phyloP scores from a whole-genome alignment of 2,888 invertebrate genomes.

The Aporophyla lueneburgensis region DNA sequence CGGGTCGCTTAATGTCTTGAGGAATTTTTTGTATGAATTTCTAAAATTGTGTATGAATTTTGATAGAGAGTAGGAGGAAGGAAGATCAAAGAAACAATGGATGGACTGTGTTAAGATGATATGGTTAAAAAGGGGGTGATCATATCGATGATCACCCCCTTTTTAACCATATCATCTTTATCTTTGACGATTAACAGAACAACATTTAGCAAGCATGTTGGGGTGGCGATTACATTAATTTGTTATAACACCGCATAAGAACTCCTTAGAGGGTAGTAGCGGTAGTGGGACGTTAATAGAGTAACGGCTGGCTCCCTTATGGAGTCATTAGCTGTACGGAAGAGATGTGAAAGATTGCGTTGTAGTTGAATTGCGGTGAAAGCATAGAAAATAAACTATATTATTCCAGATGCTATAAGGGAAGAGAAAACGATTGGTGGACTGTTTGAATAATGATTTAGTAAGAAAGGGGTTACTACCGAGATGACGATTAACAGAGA shows the following conservation, averaged over 20 bases:
- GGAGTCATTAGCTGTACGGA: slow-evolving; percentile 10
- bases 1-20: background rate
- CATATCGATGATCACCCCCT: too few species aligned
- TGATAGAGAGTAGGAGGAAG: background rate
- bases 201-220: slow-evolving; percentile 28
- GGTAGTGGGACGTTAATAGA: slow-evolving; percentile 31
- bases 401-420: background rate
- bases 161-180: too few species aligned
- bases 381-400: background rate
- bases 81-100: background rate
- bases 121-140: background rate
- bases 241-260: slow-evolving; percentile 35
- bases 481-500: background rate
- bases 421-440: too few species aligned
- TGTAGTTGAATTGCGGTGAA: background rate
- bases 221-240: slow-evolving; percentile 53
- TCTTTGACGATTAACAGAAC: too few species aligned
- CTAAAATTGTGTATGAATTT: background rate
- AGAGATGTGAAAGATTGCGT: background rate
- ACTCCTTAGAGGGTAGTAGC: slow-evolving; percentile 30
- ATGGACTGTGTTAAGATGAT: background rate
- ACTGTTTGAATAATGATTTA: too few species aligned
- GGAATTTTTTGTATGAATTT: background rate
- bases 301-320: slow-evolving; percentile 19
- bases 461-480: too few species aligned